Base-by-base conservation (phyloP, 1,140 invertebrate species). In the Helicoverpa zea region DNA sequence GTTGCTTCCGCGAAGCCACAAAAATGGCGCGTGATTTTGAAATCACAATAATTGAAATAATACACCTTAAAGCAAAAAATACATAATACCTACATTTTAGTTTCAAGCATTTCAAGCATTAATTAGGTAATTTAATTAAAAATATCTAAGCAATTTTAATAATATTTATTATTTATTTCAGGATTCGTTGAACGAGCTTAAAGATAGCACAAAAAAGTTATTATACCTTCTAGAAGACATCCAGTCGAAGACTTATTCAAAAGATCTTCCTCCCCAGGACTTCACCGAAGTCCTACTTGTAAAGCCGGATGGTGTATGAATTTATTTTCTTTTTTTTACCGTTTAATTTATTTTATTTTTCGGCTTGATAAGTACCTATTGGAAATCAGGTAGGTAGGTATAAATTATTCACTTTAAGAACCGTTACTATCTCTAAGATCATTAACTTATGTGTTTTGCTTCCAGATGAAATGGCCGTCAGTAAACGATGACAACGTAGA, bases 161-260 rank as follows among this genome's bases (percentile, higher is more conserved):
- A 35, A 80, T 75, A 68, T 30, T 76, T 3, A 58, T 68, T 68
- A 47, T 79, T 54, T 79, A 10, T 88, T 88, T 79, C 80, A 93
- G 91, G 84, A 89, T 68, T 81, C 84, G 51, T 74, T 91, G 30
- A 23, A 81, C 16, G 79, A 87, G 81, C 78, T 94, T 47, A 91
- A 92, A 83, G 87, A 92, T 3, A 94, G 91, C 43, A 92, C 92
- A n/a, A 92, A 86, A 78, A 91, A 89, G 70, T 80, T 94, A 13
- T 61, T 92, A 18, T 78, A 51, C 79, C 79, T 94, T 68, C 61
- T 94, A 12, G 91, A 94, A 70, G 88, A 90, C 64, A 91, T 94
- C 79, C 89, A 90, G 73, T 61, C 84, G 3, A 91, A 91, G 86
- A 88, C 83, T 12, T 82, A 86, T 72, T 61, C 73, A 35, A 87